Base-by-base conservation (phyloP, 2,888 invertebrate species). In the Apoda limacodes region DNA sequence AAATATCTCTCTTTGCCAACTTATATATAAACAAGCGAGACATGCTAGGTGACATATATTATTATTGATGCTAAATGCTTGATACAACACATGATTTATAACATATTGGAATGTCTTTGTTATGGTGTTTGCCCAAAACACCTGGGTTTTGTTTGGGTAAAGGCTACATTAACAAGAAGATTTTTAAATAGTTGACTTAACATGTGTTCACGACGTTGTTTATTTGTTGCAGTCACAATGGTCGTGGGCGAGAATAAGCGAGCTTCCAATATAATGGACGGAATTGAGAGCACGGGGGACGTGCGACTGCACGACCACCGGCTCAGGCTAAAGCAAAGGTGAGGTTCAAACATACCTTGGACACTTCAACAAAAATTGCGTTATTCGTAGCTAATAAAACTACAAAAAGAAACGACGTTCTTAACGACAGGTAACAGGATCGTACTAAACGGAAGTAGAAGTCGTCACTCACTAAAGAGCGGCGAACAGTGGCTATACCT, bases 251-350 rank as follows among this genome's bases (percentile, higher is more conserved):
- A 92, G 66, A 75, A 50, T 49, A 82, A 82, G 46, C 78, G 78
- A 44, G 63, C 80, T 68, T 87, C 91, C 66, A 90, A 92, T 82
- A 94, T 94, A 58, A 90, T 93, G 92, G 92, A 93, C 54, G 93
- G 93, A 52, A 91, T 94, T 74, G 91, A 92, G 81, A 92, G 91
- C 74, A 92, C 93, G 23, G 93, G 92, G 31, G 90, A 91, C 60
- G 92, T 94, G 51, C 88, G 92, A 48, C 88, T 94, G 67, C 93
- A 94, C 76, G 93, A 93, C 81, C 93, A 94, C 75, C 87, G 92
- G 59, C 86, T 92, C 56, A 90, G 93, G 71, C 83, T 94, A 55
- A 90, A 92, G 60, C 93, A 94, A 74, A 89, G 93, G 93, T 93
- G 75, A n/a, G n/a, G n/a, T n/a, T n/a, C n/a, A n/a, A n/a, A n/a